phyloP scores from a whole-genome alignment of 2,797 vertebrate genomes.

The Distichodus sexfasciatus region DNA sequence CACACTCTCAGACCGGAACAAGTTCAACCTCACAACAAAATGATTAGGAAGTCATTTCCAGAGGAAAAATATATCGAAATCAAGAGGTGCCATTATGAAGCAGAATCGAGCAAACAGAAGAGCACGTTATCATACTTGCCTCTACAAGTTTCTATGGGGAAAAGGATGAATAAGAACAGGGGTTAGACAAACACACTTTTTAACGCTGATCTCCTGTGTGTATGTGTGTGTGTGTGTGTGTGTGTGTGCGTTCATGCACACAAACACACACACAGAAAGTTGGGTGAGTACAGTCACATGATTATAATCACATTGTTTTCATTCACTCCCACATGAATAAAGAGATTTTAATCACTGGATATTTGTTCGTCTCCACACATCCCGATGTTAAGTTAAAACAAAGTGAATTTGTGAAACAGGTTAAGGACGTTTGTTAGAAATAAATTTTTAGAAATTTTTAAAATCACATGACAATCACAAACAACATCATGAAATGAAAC shows the following conservation, averaged over 20 bases:
- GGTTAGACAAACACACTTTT: slow-evolving; percentile 66
- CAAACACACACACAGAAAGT: slow-evolving; percentile 17
- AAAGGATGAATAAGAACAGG: slow-evolving; percentile 83
- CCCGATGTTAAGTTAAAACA: background rate
- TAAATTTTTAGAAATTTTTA: background rate
- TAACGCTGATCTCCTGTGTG: slow-evolving; percentile 21
- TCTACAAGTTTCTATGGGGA: slow-evolving; percentile 97
- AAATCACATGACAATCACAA: slow-evolving; percentile 26
- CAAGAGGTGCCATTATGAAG: slow-evolving; percentile 67
- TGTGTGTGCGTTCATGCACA: no score
- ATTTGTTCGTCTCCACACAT: background rate
- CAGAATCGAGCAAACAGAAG: slow-evolving; percentile 65
- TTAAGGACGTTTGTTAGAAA: background rate
- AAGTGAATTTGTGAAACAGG: slow-evolving; percentile 7
- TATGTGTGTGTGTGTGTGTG: no score
- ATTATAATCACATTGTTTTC: slow-evolving; percentile 23
- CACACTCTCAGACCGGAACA: slow-evolving; percentile 18
- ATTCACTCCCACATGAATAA: background rate
- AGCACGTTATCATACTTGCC: slow-evolving; percentile 89
- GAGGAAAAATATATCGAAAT: slow-evolving; percentile 49
- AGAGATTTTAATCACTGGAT: background rate
- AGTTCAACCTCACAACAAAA: slow-evolving; percentile 21
- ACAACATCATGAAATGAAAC: slow-evolving; percentile 35
- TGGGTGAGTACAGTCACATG: slow-evolving; percentile 43
- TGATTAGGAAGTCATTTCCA: slow-evolving; percentile 12